Conservation (phyloP, 2,888 invertebrate genomes). For the Hemithea aestivaria region DNA sequence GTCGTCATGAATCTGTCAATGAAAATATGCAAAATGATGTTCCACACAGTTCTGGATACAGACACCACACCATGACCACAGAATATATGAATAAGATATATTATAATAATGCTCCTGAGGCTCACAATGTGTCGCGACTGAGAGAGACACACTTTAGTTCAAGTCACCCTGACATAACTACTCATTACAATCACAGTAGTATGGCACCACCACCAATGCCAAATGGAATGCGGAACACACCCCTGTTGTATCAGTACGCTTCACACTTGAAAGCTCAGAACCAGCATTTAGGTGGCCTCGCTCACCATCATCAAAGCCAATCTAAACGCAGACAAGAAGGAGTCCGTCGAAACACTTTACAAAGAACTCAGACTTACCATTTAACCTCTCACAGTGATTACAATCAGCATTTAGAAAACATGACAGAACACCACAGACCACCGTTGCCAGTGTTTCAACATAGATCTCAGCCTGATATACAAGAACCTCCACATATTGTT, state of each 20-base stretch:
- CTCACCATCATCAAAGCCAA: conserved; percentile 60
- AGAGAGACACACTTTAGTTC: conserved; percentile 74
- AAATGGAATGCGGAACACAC: conserved; percentile 59
- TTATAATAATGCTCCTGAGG: conserved; percentile 54
- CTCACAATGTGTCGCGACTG: conserved; percentile 62
- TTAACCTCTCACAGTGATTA: conserved; percentile 74
- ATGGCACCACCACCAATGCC: conserved; percentile 48
- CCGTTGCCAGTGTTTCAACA: conserved; percentile 58
- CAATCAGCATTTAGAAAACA: conserved; percentile 67
- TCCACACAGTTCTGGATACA: conserved; percentile 49
- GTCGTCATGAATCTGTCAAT: conserved; percentile 48
- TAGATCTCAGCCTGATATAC: conserved; percentile 66
- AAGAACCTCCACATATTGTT: conserved; percentile 54
- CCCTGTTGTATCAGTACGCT: conserved; percentile 72
- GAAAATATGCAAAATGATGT: conserved; percentile 57
- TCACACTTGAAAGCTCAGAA: conserved; percentile 72
- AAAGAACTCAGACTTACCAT: conserved; percentile 74
- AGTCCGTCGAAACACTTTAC: conserved; percentile 62
- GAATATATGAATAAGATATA: conserved; percentile 72
- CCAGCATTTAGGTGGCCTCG: conserved; percentile 61
- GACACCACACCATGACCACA: conserved; percentile 68
- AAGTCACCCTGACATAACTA: conserved; percentile 73
- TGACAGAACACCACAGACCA: conserved; percentile 54
- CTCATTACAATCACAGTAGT: conserved; percentile 56
- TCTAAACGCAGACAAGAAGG: conserved; percentile 59